Base-by-base conservation (phyloP, 2,113 vertebrate species). In the Sinocyclocheilus rhinocerous region DNA sequence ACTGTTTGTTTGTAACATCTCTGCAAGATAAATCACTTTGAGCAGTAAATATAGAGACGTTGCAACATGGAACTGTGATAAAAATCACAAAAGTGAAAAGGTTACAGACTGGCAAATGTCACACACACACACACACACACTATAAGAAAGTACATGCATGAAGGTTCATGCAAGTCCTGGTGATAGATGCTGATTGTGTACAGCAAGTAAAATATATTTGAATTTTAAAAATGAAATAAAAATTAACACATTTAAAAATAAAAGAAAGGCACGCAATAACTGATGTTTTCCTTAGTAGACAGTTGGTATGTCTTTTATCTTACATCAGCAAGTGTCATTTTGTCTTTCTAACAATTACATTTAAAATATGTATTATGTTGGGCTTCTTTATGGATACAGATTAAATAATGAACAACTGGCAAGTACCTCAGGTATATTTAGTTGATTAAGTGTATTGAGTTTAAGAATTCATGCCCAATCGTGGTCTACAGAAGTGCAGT, bases 41-140 rank as follows among this genome's bases (percentile, higher is more conserved):
- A 33, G 52, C 5, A 7, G 22, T 55, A 79, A 79, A 83, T 83
- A 69, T 36, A 72, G 26, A 72, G 4, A 26, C 42, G 10, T 65
- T 4, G 18, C 61, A 81, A 63, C 20, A 80, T 7, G 33, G 29
- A 69, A 63, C 22, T 63, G 59, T 29, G 65, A 73, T 73, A 42
- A 42, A 55, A 39, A 61, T 39, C 50, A 78, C 26, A 42, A n/a
- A 80, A 7, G 12, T 22, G 10, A 79, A 36, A 61, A 79, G 52
- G 20, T 61, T 61, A 50, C 61, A 81, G 61, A 81, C 7, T 39
- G 16, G 24, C n/a, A 67, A 67, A 63, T 16, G 9, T 67, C 29
- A 3, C 20, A 59, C 82, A 52, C 73, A 85, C 83, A 61, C 42
- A 55, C 26, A 45, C 4, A 59, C 50, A 75, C 85, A 86, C n/a